Evolutionary conservation across 2,888 invertebrate species (phyloP).

Genomic region (Andrena bicolor): DNA sequence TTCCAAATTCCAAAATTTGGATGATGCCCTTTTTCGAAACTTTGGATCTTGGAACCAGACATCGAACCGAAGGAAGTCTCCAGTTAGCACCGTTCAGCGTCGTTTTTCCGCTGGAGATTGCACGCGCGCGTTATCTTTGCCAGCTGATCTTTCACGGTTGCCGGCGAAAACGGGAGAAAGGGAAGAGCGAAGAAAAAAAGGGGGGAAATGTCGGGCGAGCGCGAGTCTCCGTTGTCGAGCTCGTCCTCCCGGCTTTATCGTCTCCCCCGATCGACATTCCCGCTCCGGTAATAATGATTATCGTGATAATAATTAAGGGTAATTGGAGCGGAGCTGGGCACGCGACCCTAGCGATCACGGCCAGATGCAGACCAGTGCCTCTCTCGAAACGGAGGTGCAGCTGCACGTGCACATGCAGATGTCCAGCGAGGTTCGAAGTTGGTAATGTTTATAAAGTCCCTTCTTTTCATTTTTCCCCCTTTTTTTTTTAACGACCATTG

Average conservation of each 20-base stretch:
- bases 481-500: background rate
- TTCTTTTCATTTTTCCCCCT: background rate
- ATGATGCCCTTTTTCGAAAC: no score
- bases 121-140: conserved; percentile 25
- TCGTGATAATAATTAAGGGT: conserved; percentile 76
- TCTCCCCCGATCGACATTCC: conserved; percentile 69
- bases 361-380: conserved; percentile 68
- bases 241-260: conserved; percentile 62
- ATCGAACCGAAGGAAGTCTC: conserved; percentile 12
- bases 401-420: conserved; percentile 51
- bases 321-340: conserved; percentile 78
- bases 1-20: no score
- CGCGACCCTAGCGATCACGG: conserved; percentile 68
- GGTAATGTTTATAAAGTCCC: conserved; percentile 12
- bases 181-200: conserved; percentile 20
- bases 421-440: background rate
- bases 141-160: conserved; percentile 25
- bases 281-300: conserved; percentile 75
- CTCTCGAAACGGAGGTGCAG: conserved; percentile 53
- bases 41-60: no score
- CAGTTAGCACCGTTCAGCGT: conserved; percentile 25
- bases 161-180: conserved; percentile 9
- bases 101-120: conserved; percentile 22
- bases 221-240: conserved; percentile 20
- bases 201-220: conserved; percentile 6